Evolutionary conservation across 2,113 vertebrate species (phyloP), one percentile per base, ranked within the genome.

Genomic region (Cichladusa arquata): DNA sequence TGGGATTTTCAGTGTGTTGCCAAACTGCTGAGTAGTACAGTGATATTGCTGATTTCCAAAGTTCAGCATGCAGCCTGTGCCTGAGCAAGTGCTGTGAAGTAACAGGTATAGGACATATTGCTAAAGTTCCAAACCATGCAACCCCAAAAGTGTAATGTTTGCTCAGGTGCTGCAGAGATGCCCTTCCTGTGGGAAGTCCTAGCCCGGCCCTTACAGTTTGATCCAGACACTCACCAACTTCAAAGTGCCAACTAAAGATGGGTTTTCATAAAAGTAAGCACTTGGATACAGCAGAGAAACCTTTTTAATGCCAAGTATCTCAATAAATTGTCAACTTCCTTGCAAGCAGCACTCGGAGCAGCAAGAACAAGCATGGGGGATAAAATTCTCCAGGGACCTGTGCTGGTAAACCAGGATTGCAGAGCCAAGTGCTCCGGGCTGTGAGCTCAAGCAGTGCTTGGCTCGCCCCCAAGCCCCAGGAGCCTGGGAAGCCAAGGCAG

Each of bases 401-500:
- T 8, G 6, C 45, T 1, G 33, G 48, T 33, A 66, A 47, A 29
- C 28, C 40, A 48, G 60, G 69, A 50, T 58, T 33, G 9, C 1
- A 3, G 44, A 61, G 50, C 56, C 83, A 70, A 82, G 42, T 0
- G 0, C 70, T 66, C 17, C 5, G 38, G 44, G 31, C 23, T 0
- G 0, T 23, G 26, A 73, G 22, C 20, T 42, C 12, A 47, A 81
- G 67, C 3, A 2, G 38, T 7, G 19, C n/a, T 24, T 70, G 67
- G 47, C 38, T 58, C 66, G 16, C 31, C 38, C 38, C 34, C 36
- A n/a, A 61, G 61, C 9, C 45, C 38, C 13, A 24, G 44, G 31
- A 85, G 61, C 40, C 1, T 1, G 16, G 14, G 14, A 70, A 81
- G 64, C 18, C 38, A 48, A 29, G 34, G 18, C 44, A 16, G 61